phyloP scores from a whole-genome alignment of 2,113 vertebrate genomes.

The Spermophilus dauricus region DNA sequence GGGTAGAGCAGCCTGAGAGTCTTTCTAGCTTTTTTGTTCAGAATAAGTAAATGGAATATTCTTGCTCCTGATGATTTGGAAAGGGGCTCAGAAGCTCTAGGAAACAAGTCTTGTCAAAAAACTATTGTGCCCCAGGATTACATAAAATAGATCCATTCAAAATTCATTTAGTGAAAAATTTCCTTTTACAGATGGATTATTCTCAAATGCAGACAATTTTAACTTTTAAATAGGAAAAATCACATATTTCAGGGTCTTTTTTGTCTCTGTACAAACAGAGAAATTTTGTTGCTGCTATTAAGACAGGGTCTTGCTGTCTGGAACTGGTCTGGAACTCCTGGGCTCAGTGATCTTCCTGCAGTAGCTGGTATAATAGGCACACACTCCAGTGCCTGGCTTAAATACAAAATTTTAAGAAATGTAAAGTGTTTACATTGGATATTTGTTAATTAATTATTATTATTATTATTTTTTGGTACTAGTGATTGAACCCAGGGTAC shows the following conservation, averaged over 20 bases:
- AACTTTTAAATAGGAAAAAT: neutral
- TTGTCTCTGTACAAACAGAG: conserved; percentile 5
- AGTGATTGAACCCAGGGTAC: too few species aligned
- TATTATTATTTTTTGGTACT: too few species aligned
- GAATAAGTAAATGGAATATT: conserved; percentile 30
- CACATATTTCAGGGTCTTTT: neutral
- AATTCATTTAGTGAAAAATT: neutral
- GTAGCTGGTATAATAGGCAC: neutral
- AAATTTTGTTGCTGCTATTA: neutral
- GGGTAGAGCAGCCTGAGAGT: neutral
- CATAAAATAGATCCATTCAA: neutral
- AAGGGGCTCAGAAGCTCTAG: conserved; percentile 7
- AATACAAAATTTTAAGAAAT: neutral
- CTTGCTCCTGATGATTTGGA: conserved; percentile 20
- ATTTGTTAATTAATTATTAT: conserved; percentile 16
- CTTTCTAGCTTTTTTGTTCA: neutral
- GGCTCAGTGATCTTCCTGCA: neutral
- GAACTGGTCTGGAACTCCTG: neutral
- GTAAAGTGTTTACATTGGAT: neutral
- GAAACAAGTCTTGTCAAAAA: conserved; percentile 23
- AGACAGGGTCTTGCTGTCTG: neutral
- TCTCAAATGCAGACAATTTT: neutral
- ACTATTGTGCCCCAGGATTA: neutral
- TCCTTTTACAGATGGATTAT: neutral
- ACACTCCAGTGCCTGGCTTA: neutral